Percentiles rank a stretch among this genome's conserved stretches.
phyloP scores from a whole-genome alignment of 2,888 invertebrate genomes.

The Synanthedon vespiformis region DNA sequence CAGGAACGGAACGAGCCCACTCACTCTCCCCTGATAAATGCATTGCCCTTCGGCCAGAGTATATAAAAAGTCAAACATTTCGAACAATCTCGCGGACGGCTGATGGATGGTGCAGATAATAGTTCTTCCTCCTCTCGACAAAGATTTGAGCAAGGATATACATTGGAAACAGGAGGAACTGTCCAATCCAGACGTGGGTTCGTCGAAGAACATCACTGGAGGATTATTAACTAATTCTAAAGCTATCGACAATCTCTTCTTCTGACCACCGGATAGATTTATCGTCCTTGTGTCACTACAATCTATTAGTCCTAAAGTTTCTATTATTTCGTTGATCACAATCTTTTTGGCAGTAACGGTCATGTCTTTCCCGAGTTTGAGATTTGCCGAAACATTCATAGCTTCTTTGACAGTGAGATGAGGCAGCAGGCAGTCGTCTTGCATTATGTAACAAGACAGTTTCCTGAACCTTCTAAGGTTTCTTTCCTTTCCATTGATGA shows the following conservation, averaged over 20 bases:
- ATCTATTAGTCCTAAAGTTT: conserved; percentile 84
- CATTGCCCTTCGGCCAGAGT: conserved; percentile 93
- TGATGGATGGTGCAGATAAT: conserved; percentile 98
- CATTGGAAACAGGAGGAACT: conserved; percentile 95
- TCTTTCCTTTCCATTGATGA: conserved; percentile 89
- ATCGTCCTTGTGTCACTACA: conserved; percentile 83
- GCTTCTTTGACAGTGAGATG: conserved; percentile 92
- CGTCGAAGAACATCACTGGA: conserved; percentile 97
- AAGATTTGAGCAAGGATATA: conserved; percentile 86
- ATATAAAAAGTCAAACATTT: conserved; percentile 95
- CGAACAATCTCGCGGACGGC: conserved; percentile 93
- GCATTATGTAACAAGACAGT: conserved; percentile 97
- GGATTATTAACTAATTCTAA: conserved; percentile 95
- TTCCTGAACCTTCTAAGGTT: conserved; percentile 91
- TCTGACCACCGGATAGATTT: conserved; percentile 90
- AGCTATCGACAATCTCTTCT: conserved; percentile 91
- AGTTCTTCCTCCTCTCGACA: conserved; percentile 89
- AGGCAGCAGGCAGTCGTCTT: conserved; percentile 89
- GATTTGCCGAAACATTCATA: conserved; percentile 93
- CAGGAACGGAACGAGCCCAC: conserved; percentile 88
- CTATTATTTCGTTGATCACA: conserved; percentile 87
- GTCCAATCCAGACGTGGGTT: conserved; percentile 93
- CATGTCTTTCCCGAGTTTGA: conserved; percentile 88
- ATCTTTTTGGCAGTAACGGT: conserved; percentile 79
- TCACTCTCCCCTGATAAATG: conserved; percentile 89